These are phyloP conservation scores for Eulemur macaco DNA, from an alignment of 2,113 vertebrate species.

Conservation along the genomic window DNA sequence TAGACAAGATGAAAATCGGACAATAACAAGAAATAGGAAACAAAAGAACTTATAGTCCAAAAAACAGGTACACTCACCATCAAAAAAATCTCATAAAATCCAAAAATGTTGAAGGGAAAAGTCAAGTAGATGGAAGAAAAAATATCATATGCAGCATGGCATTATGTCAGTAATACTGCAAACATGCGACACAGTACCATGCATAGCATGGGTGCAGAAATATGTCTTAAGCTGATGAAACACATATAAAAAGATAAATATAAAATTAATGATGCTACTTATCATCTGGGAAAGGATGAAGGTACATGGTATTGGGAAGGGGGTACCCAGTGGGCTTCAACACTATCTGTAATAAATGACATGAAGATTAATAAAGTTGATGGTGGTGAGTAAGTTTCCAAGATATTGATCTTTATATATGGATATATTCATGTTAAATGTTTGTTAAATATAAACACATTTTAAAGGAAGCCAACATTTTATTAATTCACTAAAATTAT, in stretches of 20 bases:
- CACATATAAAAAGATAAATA: background rate
- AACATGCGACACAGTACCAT: background rate
- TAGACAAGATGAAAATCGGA: background rate
- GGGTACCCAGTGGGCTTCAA: too few species aligned
- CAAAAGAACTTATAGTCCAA: background rate
- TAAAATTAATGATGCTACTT: background rate
- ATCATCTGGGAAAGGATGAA: background rate
- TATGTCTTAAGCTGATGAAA: background rate
- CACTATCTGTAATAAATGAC: background rate
- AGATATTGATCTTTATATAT: background rate
- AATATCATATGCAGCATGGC: background rate
- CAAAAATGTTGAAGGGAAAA: background rate
- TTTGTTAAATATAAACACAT: background rate
- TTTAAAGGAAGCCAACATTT: background rate
- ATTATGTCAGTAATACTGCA: background rate
- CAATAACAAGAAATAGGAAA: background rate
- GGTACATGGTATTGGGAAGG: accelerated
- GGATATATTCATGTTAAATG: background rate
- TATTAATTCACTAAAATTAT: background rate
- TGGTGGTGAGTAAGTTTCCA: accelerated
- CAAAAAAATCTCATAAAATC: background rate
- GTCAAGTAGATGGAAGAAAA: background rate
- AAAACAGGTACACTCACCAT: background rate
- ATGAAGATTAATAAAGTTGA: background rate
- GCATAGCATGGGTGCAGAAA: background rate